A percentile compares a stretch with the other conserved stretches of the same genome.
Conservation (phyloP, 2,888 invertebrate genomes). For the Torymus texanus region DNA sequence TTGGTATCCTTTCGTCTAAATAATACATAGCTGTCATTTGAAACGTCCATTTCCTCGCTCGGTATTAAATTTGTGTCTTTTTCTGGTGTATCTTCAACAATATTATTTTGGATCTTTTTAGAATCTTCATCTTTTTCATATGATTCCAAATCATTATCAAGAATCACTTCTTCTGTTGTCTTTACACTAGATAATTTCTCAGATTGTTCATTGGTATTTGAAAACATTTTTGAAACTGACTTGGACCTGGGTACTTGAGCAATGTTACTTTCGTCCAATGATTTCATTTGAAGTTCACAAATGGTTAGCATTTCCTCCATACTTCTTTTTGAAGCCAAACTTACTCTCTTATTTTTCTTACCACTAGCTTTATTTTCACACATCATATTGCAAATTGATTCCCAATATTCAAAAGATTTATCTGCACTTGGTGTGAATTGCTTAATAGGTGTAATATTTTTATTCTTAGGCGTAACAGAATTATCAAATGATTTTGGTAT, state of each 20-base stretch:
- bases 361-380: slow-evolving; percentile 43
- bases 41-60: too few relatives aligned
- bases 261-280: slow-evolving; percentile 57
- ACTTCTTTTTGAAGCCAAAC: slow-evolving; percentile 44
- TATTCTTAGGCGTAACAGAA: slow-evolving; percentile 59
- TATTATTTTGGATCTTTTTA: too few relatives aligned
- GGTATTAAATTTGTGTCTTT: too few relatives aligned
- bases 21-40: too few relatives aligned
- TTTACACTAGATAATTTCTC: not conserved
- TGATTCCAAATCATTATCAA: slow-evolving; percentile 7
- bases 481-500: not conserved
- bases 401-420: slow-evolving; percentile 60
- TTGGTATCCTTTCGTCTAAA: too few relatives aligned
- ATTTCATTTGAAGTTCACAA: slow-evolving; percentile 66
- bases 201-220: not conserved
- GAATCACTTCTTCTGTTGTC: not conserved
- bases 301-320: slow-evolving; percentile 60
- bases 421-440: slow-evolving; percentile 56
- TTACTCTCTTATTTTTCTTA: slow-evolving; percentile 52
- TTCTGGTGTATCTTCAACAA: too few relatives aligned
- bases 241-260: slow-evolving; percentile 44
- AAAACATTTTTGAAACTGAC: slow-evolving; percentile 37
- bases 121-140: not conserved
- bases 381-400: slow-evolving; percentile 59
- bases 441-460: slow-evolving; percentile 50